These are phyloP conservation scores for Macropus fuliginosus DNA, from an alignment of 2,797 vertebrate genomes.

Conservation along the genomic window DNA sequence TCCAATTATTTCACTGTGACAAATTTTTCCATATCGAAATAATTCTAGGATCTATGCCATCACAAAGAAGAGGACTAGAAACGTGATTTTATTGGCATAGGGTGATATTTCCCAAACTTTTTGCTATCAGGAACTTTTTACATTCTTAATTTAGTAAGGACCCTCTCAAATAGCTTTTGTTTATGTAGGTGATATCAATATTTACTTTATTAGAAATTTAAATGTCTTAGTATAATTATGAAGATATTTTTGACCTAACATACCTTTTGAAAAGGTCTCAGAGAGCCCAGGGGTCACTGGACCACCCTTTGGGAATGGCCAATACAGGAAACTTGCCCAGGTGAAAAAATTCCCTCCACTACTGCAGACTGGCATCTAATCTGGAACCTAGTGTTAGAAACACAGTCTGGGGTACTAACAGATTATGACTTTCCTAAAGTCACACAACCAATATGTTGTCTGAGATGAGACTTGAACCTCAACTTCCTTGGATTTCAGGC, in stretches of 20 bases:
- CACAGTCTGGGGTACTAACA: background rate
- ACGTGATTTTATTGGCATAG: background rate
- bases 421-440: background rate
- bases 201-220: background rate
- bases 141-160: background rate
- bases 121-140: background rate
- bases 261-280: background rate
- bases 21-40: background rate
- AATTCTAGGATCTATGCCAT: background rate
- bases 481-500: background rate
- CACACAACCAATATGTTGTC: background rate
- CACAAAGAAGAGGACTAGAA: background rate
- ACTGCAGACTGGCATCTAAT: background rate
- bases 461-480: background rate
- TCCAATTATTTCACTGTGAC: background rate
- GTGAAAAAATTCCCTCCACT: background rate
- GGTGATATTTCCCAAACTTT: background rate
- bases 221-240: background rate
- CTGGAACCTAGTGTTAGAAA: background rate
- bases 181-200: background rate
- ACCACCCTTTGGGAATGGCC: background rate
- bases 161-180: background rate
- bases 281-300: background rate
- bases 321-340: background rate
- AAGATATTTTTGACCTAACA: background rate